A percentile compares a stretch with the other conserved stretches of the same genome.
phyloP scores from a whole-genome alignment of 2,888 invertebrate species.

The Lithosia quadra region DNA sequence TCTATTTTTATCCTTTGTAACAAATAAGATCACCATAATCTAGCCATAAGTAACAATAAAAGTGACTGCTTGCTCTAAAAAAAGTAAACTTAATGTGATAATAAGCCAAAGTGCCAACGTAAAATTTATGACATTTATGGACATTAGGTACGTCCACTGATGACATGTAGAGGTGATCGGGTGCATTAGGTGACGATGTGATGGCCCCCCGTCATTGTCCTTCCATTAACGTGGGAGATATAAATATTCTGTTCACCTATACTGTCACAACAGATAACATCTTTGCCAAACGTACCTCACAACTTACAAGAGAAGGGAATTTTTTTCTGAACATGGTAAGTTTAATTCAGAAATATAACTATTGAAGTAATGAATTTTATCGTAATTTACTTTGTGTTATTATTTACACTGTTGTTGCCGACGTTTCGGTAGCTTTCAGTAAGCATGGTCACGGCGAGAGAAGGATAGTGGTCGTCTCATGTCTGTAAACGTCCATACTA shows the following conservation, averaged over 20 bases:
- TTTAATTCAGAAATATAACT: not conserved
- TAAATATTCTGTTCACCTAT: constrained; percentile 26
- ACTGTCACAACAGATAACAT: constrained; percentile 25
- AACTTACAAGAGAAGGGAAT: not conserved
- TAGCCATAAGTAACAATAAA: constrained; percentile 15
- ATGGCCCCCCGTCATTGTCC: constrained; percentile 26
- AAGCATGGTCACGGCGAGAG: no score
- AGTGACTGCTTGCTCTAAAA: constrained; percentile 11
- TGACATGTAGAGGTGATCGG: constrained; percentile 38
- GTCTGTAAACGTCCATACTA: no score
- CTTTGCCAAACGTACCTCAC: constrained; percentile 6
- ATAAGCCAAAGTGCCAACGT: constrained; percentile 21
- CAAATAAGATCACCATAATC: constrained; percentile 29
- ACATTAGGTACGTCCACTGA: constrained; percentile 11
- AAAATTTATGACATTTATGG: constrained; percentile 30
- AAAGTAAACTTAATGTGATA: constrained; percentile 28
- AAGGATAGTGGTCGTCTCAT: no score
- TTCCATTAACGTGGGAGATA: constrained; percentile 24
- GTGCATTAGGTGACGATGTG: constrained; percentile 20
- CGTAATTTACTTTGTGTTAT: not conserved
- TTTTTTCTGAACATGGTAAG: constrained; percentile 35
- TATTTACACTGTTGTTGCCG: no score
- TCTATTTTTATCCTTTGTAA: constrained; percentile 1
- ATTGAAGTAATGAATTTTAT: not conserved
- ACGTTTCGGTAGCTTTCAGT: no score